Conservation (phyloP, 2,888 invertebrate genomes). For the Agriopis marginaria region DNA sequence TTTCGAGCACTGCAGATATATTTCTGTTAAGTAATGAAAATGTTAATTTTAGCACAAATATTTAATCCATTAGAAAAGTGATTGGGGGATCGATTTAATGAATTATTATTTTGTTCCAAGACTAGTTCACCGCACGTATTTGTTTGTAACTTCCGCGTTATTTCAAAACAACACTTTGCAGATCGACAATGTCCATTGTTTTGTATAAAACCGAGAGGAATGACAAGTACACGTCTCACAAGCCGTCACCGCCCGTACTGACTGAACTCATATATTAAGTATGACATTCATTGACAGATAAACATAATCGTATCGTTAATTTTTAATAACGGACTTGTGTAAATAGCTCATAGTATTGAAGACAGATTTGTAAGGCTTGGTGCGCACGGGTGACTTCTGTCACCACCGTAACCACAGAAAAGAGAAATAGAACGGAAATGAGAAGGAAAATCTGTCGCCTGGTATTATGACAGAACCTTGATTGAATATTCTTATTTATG, state of each 20-base stretch:
- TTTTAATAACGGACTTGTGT: conserved; percentile 25
- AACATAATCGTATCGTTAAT: conserved; percentile 23
- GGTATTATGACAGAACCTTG: too few species aligned
- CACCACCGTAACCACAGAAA: background rate
- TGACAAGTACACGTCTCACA: conserved; percentile 7
- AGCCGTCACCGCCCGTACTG: conserved; percentile 1
- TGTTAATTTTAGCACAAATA: too few species aligned
- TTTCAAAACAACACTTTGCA: background rate
- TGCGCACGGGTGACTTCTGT: too few species aligned
- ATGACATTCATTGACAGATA: conserved; percentile 28
- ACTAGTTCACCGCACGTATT: background rate
- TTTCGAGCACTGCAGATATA: too few species aligned
- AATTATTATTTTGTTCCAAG: background rate
- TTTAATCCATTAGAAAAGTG: background rate
- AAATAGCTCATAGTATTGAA: conserved; percentile 10
- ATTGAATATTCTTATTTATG: too few species aligned
- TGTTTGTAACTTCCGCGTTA: background rate
- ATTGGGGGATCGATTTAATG: background rate
- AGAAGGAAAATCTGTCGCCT: too few species aligned
- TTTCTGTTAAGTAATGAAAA: too few species aligned
- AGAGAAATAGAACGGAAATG: too few species aligned
- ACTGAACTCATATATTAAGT: conserved; percentile 23
- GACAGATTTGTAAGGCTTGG: background rate
- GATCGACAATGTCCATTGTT: conserved; percentile 21
- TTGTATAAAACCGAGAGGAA: background rate